These are phyloP conservation scores for Ambastaia sidthimunki DNA, from an alignment of 2,797 vertebrate genomes.

Conservation along the genomic window DNA sequence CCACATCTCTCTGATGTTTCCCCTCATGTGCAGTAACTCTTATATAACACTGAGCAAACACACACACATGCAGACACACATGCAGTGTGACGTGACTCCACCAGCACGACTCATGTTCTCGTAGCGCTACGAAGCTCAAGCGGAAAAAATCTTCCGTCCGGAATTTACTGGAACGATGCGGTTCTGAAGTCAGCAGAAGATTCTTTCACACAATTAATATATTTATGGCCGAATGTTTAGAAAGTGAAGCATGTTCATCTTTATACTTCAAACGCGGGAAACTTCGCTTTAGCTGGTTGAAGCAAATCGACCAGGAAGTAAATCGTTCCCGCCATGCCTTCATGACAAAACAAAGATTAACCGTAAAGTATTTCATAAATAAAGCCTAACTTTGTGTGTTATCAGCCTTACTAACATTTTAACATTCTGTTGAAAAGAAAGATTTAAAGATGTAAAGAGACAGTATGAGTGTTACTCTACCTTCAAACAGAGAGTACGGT, in stretches of 20 bases:
- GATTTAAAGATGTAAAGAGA: neutral
- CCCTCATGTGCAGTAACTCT: conserved; percentile 1
- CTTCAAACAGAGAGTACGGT: conserved; percentile 97
- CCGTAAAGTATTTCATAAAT: neutral
- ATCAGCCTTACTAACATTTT: too few relatives aligned
- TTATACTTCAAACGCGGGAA: conserved; percentile 93
- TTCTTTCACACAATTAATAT: neutral
- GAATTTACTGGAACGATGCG: conserved; percentile 15
- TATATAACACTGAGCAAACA: conserved; percentile 2
- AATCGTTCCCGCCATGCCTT: conserved; percentile 97
- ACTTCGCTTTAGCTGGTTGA: conserved; percentile 87
- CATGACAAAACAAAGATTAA: conserved; percentile 1
- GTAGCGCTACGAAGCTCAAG: conserved; percentile 26
- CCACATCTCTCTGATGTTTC: neutral
- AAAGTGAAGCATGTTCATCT: conserved; percentile 5
- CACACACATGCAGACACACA: conserved; percentile 39
- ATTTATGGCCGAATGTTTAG: neutral
- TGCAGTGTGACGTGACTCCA: conserved; percentile 17
- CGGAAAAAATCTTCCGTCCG: neutral
- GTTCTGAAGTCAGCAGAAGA: neutral
- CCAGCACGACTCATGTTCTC: conserved; percentile 18
- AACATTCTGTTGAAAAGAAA: too few relatives aligned
- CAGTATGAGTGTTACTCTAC: conserved; percentile 70
- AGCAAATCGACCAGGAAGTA: conserved; percentile 94
- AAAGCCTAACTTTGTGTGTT: neutral